Base-by-base conservation (phyloP, 1,140 invertebrate genomes). In the Papilio polyxenes region DNA sequence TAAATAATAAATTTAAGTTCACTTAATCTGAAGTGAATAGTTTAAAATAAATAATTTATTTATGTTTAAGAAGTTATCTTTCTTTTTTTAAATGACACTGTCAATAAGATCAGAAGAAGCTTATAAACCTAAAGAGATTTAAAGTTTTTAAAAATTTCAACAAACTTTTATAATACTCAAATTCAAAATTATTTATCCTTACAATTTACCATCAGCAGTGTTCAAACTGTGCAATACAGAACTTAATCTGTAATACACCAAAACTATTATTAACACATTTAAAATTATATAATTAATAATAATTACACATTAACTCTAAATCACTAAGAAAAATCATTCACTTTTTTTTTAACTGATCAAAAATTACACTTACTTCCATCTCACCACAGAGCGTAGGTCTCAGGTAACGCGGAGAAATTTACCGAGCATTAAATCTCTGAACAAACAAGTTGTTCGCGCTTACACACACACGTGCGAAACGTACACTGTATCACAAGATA, bases 341-440 rank as follows among this genome's bases (percentile, higher is more conserved):
- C 59, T 69, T 77, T 31, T 20, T 79, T 56, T 8, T 51, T 48
- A 74, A 59, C 15, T 40, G 31, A 80, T 31, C 23, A 77, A 85
- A 87, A 92, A 85, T 86, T 75, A 72, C 89, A 86, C 13, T 82
- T 87, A 80, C 88, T 13, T 13, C 82, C 15, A 80, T 92, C 65
- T 90, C 8, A 88, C 40, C 15, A 23, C 11, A 17, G 81, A 49
- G 75, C 85, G 85, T 53, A 15, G 13, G 31, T 59, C 83, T 81
- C 90, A 91, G 92, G 91, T 93, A 94, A 92, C 91, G 88, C 88
- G 89, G 91, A 93, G 93, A 93, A 93, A 92, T 92, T 92, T 91
- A 91, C 92, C 90, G 89, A 87, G 92, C 91, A 94, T 93, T 94
- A 94, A 94, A 94, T 94, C 92, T 94, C 88, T 93, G 93, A 93